Evolutionary conservation across 1,140 invertebrate species (phyloP).

Genomic region (Drosophila willistoni): DNA sequence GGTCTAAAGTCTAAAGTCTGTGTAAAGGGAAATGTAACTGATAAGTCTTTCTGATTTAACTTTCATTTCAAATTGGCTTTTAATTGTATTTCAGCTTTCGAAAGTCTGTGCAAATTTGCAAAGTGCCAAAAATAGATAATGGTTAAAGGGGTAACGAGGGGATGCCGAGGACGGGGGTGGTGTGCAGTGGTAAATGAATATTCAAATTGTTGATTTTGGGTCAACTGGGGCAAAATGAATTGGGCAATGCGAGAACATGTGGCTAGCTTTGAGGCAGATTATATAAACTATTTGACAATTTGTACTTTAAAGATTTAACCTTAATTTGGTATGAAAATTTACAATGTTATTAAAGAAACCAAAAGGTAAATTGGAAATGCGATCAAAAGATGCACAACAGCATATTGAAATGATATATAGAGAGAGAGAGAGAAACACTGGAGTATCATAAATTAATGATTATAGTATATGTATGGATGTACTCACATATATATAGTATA

Average conservation of each 20-base stretch:
- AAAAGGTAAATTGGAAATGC: too few relatives aligned
- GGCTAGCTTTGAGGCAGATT: background rate
- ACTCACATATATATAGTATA: too few relatives aligned
- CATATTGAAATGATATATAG: too few relatives aligned
- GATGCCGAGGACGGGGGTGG: too few relatives aligned
- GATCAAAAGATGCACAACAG: too few relatives aligned
- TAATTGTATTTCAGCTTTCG: slow-evolving; percentile 69
- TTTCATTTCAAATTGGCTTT: slow-evolving; percentile 71
- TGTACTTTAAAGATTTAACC: background rate
- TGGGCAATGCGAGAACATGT: background rate
- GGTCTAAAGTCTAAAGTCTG: slow-evolving; percentile 31
- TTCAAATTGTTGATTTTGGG: slow-evolving; percentile 11
- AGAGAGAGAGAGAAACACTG: slow-evolving; percentile 35
- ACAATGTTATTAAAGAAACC: too few relatives aligned
- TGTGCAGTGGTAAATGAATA: slow-evolving; percentile 19
- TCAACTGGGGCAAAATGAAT: background rate
- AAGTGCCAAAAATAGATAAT: slow-evolving; percentile 51
- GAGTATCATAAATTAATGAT: slow-evolving; percentile 66
- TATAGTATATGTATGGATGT: slow-evolving; percentile 66
- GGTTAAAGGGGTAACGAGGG: slow-evolving; percentile 27
- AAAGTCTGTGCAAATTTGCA: slow-evolving; percentile 54
- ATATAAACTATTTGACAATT: too few relatives aligned
- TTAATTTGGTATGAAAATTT: background rate
- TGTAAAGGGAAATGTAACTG: slow-evolving; percentile 67
- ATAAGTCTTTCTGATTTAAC: slow-evolving; percentile 74